Evolutionary conservation across 2,888 invertebrate genomes (phyloP).

Genomic region (Nymphalis urticae): DNA sequence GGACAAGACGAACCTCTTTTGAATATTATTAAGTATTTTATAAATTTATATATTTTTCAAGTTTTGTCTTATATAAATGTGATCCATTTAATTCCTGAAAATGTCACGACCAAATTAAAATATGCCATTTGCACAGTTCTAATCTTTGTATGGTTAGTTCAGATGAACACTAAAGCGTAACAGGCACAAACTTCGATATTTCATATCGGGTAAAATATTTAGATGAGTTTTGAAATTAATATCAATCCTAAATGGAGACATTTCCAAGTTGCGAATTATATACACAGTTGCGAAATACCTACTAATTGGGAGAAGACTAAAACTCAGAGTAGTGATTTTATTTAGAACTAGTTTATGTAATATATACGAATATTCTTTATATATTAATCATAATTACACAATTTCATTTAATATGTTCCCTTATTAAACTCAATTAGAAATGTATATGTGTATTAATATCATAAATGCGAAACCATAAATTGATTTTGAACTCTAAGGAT

Average conservation of each 20-base stretch:
- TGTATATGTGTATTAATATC: no score
- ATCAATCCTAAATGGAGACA: slow-evolving; percentile 17
- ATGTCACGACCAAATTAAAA: background rate
- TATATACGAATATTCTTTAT: no score
- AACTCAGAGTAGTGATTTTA: background rate
- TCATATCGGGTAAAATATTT: slow-evolving; percentile 28
- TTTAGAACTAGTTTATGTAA: background rate
- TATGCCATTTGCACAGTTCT: background rate
- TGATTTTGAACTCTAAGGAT: no score
- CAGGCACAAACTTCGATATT: slow-evolving; percentile 19
- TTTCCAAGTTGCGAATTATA: slow-evolving; percentile 12
- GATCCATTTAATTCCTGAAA: background rate
- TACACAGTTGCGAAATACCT: slow-evolving; percentile 6
- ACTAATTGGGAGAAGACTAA: background rate
- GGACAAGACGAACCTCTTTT: no score
- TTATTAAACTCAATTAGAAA: no score
- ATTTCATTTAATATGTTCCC: no score
- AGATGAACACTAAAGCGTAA: slow-evolving; percentile 16
- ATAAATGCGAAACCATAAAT: no score
- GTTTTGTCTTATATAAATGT: background rate
- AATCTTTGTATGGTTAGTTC: slow-evolving; percentile 9
- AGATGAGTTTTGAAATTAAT: slow-evolving; percentile 33
- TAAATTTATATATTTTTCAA: no score
- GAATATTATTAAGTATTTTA: no score
- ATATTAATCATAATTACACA: no score